Conservation (phyloP, 1,140 invertebrate species). For the Halesus radiatus region DNA sequence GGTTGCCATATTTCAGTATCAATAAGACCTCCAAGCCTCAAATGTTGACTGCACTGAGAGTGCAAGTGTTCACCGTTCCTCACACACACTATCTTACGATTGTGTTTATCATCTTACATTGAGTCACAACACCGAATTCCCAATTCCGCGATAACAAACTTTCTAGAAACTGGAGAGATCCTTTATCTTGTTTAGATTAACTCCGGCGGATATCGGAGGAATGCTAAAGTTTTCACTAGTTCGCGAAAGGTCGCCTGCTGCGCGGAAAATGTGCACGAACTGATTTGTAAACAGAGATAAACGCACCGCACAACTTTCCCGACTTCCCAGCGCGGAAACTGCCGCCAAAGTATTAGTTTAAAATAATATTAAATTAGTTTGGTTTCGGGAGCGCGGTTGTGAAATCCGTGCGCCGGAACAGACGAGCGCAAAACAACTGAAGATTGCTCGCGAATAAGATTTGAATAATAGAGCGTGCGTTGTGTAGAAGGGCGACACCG, state of each 20-base stretch:
- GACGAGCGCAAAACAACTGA: slow-evolving; percentile 19
- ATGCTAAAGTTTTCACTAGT: slow-evolving; percentile 22
- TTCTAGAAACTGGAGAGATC: not conserved
- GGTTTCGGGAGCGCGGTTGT: not conserved
- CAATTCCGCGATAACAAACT: not conserved
- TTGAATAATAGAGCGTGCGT: slow-evolving; percentile 8
- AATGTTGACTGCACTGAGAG: slow-evolving; percentile 4
- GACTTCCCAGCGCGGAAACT: slow-evolving; percentile 1
- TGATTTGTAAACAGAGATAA: slow-evolving; percentile 31
- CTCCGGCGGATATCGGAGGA: not conserved
- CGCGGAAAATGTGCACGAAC: slow-evolving; percentile 2
- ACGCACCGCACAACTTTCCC: slow-evolving; percentile 4
- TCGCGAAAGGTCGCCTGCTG: not conserved
- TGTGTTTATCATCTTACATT: not conserved
- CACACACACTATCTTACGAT: not conserved
- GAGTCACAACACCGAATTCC: not conserved
- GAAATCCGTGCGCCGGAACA: slow-evolving; percentile 5
- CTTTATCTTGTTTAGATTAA: slow-evolving; percentile 13
- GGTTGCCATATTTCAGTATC: slow-evolving; percentile 62
- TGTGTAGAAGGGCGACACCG: slow-evolving; percentile 29
- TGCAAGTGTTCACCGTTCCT: not conserved
- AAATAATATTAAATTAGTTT: not conserved
- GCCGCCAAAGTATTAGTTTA: not conserved
- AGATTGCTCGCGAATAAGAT: slow-evolving; percentile 8
- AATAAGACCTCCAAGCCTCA: slow-evolving; percentile 3